Evolutionary conservation across 1,140 invertebrate species (phyloP).

Genomic region (Nebria ingens): DNA sequence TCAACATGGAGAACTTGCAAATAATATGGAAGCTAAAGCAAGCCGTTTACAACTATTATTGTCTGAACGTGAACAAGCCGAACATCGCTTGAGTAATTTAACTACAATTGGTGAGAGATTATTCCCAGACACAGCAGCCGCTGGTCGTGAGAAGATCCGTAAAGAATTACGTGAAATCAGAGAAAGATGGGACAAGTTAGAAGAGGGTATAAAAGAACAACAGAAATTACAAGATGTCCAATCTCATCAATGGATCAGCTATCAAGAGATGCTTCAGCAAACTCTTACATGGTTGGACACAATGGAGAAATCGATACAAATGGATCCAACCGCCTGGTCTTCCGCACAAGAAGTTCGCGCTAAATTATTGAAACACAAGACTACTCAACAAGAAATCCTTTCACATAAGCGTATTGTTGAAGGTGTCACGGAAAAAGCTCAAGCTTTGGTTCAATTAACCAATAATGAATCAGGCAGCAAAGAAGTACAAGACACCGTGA

Average conservation of each 20-base stretch:
- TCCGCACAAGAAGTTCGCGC: conserved; percentile 77
- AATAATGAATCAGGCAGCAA: conserved; percentile 48
- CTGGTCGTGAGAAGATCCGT: conserved; percentile 78
- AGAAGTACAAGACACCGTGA: conserved; percentile 55
- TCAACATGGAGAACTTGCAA: conserved; percentile 36
- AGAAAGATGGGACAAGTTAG: conserved; percentile 77
- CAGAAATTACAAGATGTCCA: conserved; percentile 78
- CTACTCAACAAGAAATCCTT: conserved; percentile 76
- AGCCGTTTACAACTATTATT: conserved; percentile 64
- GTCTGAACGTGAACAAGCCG: conserved; percentile 72
- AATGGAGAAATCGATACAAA: conserved; percentile 69
- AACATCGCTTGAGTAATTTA: conserved; percentile 60
- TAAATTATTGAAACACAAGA: conserved; percentile 80
- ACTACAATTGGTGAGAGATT: conserved; percentile 73
- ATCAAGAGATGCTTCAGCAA: conserved; percentile 76
- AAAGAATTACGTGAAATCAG: conserved; percentile 65
- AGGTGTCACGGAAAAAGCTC: conserved; percentile 75
- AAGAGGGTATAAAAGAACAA: conserved; percentile 66
- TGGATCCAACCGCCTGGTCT: conserved; percentile 57
- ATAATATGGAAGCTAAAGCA: conserved; percentile 45
- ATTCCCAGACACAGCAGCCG: conserved; percentile 80
- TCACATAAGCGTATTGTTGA: conserved; percentile 85
- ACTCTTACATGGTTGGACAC: conserved; percentile 75
- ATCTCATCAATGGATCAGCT: conserved; percentile 70
- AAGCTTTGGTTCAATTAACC: conserved; percentile 48